Base-by-base conservation (phyloP, 1,140 invertebrate genomes). In the Bradynema listronoti region DNA sequence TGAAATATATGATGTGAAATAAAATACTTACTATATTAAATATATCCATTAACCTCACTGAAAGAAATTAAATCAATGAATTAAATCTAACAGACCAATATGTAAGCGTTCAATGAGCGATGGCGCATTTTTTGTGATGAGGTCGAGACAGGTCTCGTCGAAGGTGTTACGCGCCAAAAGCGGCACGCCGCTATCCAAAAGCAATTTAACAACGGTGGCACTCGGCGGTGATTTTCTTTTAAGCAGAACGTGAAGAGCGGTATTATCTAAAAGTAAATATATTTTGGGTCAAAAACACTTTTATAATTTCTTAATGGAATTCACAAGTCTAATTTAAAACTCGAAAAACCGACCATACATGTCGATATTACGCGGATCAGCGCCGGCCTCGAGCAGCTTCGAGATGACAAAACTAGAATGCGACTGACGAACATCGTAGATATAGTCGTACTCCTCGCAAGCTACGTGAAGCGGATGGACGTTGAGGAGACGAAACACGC, bases 231-330 rank as follows among this genome's bases (percentile, higher is more conserved):
- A 32, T 19, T 55, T 63, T 25, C 36, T 64, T 29, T 42, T 11
- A n/a, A 71, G 46, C n/a, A 73, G 11, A 11, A 71, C n/a, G 34
- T 71, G 69, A 46, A 71, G 57, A 6, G 69, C 61, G 29, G 67
- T 73, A 33, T 73, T 68, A 6, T 55, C 55, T 71, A 58, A 39
- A 65, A 33, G 4, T 3, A 4, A n/a, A n/a, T n/a, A n/a, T n/a
- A n/a, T n/a, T n/a, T n/a, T n/a, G n/a, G n/a, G n/a, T n/a, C n/a
- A n/a, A n/a, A n/a, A n/a, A n/a, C n/a, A n/a, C n/a, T n/a, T n/a
- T n/a, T n/a, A n/a, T n/a, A n/a, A n/a, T n/a, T n/a, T n/a, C n/a
- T n/a, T n/a, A n/a, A n/a, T n/a, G n/a, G n/a, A n/a, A n/a, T n/a
- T n/a, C n/a, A n/a, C n/a, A n/a, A n/a, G n/a, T n/a, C n/a, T 39